Conservation (phyloP, 2,797 vertebrate genomes). For the Toxotes lorentzi region DNA sequence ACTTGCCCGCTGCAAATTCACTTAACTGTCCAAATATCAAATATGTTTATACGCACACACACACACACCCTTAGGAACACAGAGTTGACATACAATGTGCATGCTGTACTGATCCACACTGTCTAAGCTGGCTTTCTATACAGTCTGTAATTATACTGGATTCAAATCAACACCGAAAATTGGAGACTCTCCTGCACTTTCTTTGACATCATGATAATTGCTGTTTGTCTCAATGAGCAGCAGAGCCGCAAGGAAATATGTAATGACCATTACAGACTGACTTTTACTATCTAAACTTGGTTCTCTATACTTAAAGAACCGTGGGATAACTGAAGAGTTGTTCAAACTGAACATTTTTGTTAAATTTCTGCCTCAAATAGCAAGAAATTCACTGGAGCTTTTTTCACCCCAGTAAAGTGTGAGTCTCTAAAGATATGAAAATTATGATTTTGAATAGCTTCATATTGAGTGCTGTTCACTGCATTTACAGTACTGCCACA, state of each 20-base stretch:
- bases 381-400: not conserved
- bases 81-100: constrained; percentile 19
- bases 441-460: not conserved
- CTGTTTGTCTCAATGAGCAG: constrained; percentile 44
- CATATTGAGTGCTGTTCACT: constrained; percentile 1
- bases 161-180: constrained; percentile 38
- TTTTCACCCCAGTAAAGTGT: not conserved
- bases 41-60: constrained; percentile 80
- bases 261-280: constrained; percentile 6
- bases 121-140: constrained; percentile 1
- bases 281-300: constrained; percentile 5
- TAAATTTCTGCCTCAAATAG: not conserved
- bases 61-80: constrained; percentile 18
- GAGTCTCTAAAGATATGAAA: not conserved
- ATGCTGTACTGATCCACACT: constrained; percentile 5
- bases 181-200: constrained; percentile 27
- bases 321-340: constrained; percentile 1
- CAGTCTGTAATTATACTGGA: constrained; percentile 37
- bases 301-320: constrained; percentile 6
- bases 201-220: constrained; percentile 54
- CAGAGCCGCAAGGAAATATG: constrained; percentile 23
- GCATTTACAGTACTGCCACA: constrained; percentile 3
- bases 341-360: not conserved
- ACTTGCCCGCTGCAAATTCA: constrained; percentile 93
- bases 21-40: constrained; percentile 90